phyloP scores from a whole-genome alignment of 53 echinoderm and acorn worm genomes.

The Henricia sp. region DNA sequence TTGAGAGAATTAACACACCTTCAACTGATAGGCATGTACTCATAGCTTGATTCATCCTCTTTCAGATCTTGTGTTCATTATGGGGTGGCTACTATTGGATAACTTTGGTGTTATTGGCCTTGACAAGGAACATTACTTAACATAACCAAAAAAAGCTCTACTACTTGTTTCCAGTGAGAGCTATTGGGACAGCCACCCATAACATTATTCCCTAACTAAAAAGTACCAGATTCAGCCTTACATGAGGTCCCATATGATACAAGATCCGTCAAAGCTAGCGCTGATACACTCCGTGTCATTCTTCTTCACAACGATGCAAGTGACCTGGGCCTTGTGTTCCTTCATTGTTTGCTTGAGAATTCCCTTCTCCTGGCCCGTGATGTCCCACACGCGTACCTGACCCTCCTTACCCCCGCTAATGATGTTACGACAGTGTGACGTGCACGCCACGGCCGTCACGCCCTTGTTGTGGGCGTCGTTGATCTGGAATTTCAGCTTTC shows the following conservation, averaged over 20 bases:
- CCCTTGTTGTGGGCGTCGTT: constrained; percentile 93
- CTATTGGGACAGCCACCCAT: no score
- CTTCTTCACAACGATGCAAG: constrained; percentile 83
- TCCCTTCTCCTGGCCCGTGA: not conserved
- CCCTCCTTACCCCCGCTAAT: constrained; percentile 98
- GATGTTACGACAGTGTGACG: constrained; percentile 84
- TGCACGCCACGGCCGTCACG: constrained; percentile 90
- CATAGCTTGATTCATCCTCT: no score
- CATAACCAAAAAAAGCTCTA: no score
- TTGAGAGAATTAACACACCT: no score
- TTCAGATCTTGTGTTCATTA: no score
- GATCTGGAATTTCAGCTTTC: constrained; percentile 83
- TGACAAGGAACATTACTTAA: no score
- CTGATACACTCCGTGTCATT: constrained; percentile 90
- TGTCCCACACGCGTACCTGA: constrained; percentile 87
- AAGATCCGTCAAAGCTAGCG: constrained; percentile 94
- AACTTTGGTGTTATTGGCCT: no score
- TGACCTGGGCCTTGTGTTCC: constrained; percentile 95
- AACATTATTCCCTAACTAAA: no score
- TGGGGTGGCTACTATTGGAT: no score
- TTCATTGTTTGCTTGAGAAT: constrained; percentile 76
- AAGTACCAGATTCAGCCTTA: constrained; percentile 46
- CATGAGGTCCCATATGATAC: constrained; percentile 97
- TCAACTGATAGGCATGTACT: no score
- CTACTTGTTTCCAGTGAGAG: no score